Conservation (phyloP, 2,888 invertebrate genomes). For the Mythimna loreyi region DNA sequence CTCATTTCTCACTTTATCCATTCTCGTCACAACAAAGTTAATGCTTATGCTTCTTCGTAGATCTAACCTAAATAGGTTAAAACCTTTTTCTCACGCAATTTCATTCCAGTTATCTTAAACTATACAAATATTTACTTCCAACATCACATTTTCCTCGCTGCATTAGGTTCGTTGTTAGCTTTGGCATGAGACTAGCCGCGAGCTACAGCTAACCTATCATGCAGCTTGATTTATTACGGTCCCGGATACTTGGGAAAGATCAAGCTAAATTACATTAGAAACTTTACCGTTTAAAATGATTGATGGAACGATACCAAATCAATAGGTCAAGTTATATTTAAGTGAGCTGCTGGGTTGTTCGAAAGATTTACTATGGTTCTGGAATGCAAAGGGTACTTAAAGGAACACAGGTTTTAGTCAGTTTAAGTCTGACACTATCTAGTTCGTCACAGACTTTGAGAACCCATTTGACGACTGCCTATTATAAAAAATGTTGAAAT, state of each 20-base stretch:
- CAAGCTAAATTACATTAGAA: neutral
- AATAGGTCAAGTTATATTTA: neutral
- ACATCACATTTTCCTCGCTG: neutral
- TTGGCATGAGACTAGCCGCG: neutral
- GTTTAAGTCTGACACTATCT: neutral
- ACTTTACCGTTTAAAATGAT: constrained; percentile 1
- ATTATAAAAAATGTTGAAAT: too few relatives aligned
- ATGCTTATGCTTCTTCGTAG: too few relatives aligned
- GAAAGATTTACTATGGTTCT: too few relatives aligned
- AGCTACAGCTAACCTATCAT: constrained; percentile 19
- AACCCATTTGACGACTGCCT: too few relatives aligned
- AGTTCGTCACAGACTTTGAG: too few relatives aligned
- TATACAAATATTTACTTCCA: neutral
- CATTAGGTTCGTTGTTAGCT: neutral
- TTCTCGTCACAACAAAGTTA: too few relatives aligned
- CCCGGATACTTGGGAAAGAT: constrained; percentile 7
- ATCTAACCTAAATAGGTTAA: neutral
- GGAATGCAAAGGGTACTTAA: neutral
- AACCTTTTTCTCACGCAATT: neutral
- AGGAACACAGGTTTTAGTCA: neutral
- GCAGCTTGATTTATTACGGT: constrained; percentile 4
- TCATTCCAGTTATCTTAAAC: neutral
- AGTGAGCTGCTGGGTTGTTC: too few relatives aligned
- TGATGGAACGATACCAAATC: too few relatives aligned
- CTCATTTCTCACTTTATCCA: too few relatives aligned